phyloP scores from a whole-genome alignment of 2,888 invertebrate species.

The Bedellia somnulentella region DNA sequence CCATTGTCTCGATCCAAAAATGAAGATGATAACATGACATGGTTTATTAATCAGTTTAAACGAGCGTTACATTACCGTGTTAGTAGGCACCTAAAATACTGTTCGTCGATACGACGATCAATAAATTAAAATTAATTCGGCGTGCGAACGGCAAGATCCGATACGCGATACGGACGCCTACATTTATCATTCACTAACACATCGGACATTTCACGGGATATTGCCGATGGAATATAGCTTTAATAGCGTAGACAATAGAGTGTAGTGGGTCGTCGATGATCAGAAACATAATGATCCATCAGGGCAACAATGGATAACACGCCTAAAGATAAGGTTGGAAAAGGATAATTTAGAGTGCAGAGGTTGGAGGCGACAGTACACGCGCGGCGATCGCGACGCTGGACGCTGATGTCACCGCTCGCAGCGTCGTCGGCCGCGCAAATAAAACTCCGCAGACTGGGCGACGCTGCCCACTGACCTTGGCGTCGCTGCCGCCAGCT shows the following conservation, averaged over 20 bases:
- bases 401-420: constrained; percentile 35
- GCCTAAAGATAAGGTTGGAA: constrained; percentile 44
- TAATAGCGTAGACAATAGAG: constrained; percentile 30
- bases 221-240: constrained; percentile 33
- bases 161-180: constrained; percentile 59
- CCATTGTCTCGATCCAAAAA: no score
- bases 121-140: constrained; percentile 63
- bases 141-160: constrained; percentile 60
- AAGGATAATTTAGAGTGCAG: constrained; percentile 42
- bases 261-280: constrained; percentile 25
- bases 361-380: constrained; percentile 29
- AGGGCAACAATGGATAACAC: constrained; percentile 47
- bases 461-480: constrained; percentile 42
- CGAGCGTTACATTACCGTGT: constrained; percentile 22
- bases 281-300: constrained; percentile 38
- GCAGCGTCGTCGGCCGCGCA: no score
- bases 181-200: constrained; percentile 62
- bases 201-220: constrained; percentile 53
- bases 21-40: no score
- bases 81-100: constrained; percentile 55
- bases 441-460: constrained; percentile 42
- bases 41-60: neutral
- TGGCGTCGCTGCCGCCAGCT: constrained; percentile 23
- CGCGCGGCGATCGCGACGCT: constrained; percentile 26
- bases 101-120: constrained; percentile 54